Evolutionary conservation across 2,797 vertebrate species (phyloP).

Genomic region (Gouania willdenowi): DNA sequence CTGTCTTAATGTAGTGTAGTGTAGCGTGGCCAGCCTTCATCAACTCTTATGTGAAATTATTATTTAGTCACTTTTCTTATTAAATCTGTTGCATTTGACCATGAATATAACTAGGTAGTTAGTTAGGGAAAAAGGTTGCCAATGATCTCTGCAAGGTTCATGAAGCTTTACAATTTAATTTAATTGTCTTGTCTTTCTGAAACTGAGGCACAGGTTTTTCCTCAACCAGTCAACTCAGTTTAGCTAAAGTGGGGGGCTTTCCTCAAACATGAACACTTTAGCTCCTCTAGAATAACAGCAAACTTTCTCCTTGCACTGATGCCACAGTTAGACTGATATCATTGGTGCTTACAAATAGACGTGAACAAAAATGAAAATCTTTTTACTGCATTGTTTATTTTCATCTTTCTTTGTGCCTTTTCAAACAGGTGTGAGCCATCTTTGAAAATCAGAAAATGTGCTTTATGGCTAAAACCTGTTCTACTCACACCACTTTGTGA

Average conservation of each 20-base stretch:
- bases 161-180: no score
- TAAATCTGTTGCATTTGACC: no score
- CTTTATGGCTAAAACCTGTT: no score
- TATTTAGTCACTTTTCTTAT: no score
- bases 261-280: constrained; percentile 32
- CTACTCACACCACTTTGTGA: background rate
- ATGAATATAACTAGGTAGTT: no score
- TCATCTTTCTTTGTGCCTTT: background rate
- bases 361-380: constrained; percentile 1
- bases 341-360: background rate
- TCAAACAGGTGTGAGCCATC: background rate
- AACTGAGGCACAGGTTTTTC: constrained; percentile 20
- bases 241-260: constrained; percentile 34
- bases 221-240: constrained; percentile 37
- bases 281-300: constrained; percentile 44
- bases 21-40: no score
- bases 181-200: no score
- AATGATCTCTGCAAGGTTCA: no score
- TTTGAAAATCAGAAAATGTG: no score
- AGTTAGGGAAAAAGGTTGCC: no score
- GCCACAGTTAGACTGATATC: background rate
- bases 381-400: background rate
- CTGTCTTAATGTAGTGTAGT: no score
- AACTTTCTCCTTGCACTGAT: constrained; percentile 28
- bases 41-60: no score